phyloP scores from a whole-genome alignment of 1,140 invertebrate genomes.

The Ladona fulva region DNA sequence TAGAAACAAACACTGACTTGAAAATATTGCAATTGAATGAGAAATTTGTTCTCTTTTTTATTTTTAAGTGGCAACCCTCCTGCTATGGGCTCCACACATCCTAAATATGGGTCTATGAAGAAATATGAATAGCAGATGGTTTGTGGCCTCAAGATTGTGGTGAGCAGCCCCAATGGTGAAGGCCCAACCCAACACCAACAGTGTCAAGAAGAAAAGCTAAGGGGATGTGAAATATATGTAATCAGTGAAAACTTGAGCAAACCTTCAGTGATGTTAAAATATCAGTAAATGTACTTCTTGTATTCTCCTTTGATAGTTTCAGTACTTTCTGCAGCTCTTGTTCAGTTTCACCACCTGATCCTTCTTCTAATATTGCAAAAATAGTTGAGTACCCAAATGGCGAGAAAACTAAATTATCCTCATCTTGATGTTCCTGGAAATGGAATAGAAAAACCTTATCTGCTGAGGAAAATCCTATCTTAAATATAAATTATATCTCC shows the following conservation, averaged over 20 bases:
- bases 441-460: neutral
- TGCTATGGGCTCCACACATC: too few species aligned
- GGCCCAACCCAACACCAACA: neutral
- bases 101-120: too few species aligned
- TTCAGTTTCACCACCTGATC: constrained; percentile 45
- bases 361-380: constrained; percentile 48
- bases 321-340: constrained; percentile 44
- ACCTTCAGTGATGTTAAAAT: neutral
- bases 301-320: constrained; percentile 37
- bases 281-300: neutral
- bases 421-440: neutral
- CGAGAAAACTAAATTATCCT: constrained; percentile 47
- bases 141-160: too few species aligned
- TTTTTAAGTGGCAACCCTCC: too few species aligned
- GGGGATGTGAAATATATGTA: neutral
- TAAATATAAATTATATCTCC: too few species aligned
- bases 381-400: constrained; percentile 50
- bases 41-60: too few species aligned
- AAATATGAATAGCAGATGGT: too few species aligned
- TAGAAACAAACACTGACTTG: too few species aligned
- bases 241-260: neutral
- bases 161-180: too few species aligned
- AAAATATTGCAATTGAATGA: too few species aligned
- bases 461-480: too few species aligned
- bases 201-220: neutral